These are phyloP conservation scores for Hippoglossus stenolepis DNA, from an alignment of 2,113 vertebrate genomes.

Conservation along the genomic window DNA sequence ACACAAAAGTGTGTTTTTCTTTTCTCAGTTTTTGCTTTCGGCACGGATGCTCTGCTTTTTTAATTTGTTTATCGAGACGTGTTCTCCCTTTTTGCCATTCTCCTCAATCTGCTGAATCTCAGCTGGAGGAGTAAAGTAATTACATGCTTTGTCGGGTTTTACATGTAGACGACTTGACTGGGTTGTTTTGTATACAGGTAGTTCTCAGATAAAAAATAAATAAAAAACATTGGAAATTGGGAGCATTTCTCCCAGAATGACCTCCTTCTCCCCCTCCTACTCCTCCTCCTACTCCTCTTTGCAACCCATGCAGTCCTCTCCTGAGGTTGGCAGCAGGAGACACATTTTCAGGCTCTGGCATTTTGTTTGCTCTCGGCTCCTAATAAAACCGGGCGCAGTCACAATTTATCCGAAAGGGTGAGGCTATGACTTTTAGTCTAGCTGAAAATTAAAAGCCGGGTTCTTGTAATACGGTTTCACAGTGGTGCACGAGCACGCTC, in stretches of 20 bases:
- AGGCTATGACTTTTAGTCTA: slow-evolving; percentile 10
- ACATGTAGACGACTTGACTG: slow-evolving; percentile 52
- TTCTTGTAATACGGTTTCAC: slow-evolving; percentile 3
- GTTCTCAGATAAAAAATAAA: background rate
- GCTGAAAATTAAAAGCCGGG: slow-evolving; percentile 29
- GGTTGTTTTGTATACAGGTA: slow-evolving; percentile 33
- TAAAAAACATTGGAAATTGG: slow-evolving; percentile 21
- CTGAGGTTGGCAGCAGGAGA: slow-evolving; percentile 36
- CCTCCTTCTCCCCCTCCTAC: slow-evolving; percentile 5
- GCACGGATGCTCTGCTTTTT: slow-evolving; percentile 46
- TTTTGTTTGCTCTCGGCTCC: slow-evolving; percentile 20
- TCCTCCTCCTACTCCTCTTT: background rate
- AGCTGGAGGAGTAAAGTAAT: slow-evolving; percentile 72
- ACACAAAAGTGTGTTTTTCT: slow-evolving; percentile 9
- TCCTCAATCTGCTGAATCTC: slow-evolving; percentile 50
- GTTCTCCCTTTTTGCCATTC: slow-evolving; percentile 49
- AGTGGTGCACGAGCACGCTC: background rate
- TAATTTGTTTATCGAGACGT: slow-evolving; percentile 62
- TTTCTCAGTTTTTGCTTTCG: slow-evolving; percentile 21
- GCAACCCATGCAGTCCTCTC: slow-evolving; percentile 9
- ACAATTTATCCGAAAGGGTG: slow-evolving; percentile 24
- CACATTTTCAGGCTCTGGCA: slow-evolving; percentile 5
- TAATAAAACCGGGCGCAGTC: slow-evolving; percentile 12
- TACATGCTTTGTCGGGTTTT: slow-evolving; percentile 72
- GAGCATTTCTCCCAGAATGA: slow-evolving; percentile 37